Conservation (phyloP, 2,113 vertebrate species). For the Microcebus griseorufus region DNA sequence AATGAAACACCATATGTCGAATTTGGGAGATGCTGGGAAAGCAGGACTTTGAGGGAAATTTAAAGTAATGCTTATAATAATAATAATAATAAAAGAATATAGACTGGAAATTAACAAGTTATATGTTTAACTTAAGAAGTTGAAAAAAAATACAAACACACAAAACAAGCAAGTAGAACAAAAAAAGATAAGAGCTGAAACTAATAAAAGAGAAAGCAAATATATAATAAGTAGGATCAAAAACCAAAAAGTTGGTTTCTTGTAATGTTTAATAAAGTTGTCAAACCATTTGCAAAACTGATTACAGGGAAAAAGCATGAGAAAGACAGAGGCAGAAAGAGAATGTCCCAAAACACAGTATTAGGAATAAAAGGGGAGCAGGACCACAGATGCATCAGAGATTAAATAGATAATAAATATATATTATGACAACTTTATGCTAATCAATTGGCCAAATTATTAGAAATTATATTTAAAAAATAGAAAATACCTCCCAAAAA, state of each 20-base stretch:
- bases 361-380: not conserved
- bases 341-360: not conserved
- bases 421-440: not conserved
- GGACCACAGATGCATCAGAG: not conserved
- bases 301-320: not conserved
- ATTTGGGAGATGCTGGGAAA: not conserved
- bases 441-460: not conserved
- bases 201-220: not conserved
- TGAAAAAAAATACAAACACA: not conserved
- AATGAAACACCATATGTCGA: not conserved
- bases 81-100: not conserved
- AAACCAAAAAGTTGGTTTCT: not conserved
- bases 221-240: not conserved
- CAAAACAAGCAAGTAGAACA: not conserved
- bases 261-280: not conserved
- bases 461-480: not conserved
- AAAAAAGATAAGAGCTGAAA: not conserved
- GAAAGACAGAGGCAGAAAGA: not conserved
- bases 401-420: not conserved
- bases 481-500: not conserved
- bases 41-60: not conserved
- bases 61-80: not conserved
- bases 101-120: not conserved
- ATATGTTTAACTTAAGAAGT: not conserved
- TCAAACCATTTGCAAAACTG: not conserved